phyloP scores from a whole-genome alignment of 2,797 vertebrate species.

The Myoxocephalus aenaeus region DNA sequence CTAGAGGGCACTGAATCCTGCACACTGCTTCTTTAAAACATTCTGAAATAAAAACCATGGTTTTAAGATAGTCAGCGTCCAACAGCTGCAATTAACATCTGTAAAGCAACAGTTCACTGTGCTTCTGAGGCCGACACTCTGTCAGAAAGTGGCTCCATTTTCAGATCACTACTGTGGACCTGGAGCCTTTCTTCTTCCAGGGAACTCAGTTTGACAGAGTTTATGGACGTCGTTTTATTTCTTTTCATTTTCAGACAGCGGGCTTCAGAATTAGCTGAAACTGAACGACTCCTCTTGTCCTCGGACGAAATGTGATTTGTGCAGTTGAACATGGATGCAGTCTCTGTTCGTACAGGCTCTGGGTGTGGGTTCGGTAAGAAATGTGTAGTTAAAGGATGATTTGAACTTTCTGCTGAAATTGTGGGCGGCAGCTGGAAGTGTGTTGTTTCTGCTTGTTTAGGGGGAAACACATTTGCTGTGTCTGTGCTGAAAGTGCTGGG shows the following conservation, averaged over 20 bases:
- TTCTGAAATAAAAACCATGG: neutral
- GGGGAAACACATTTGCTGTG: neutral
- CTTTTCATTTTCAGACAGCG: constrained; percentile 81
- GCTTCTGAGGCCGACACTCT: constrained; percentile 68
- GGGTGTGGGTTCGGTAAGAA: constrained; percentile 44
- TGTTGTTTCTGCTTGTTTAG: constrained; percentile 56
- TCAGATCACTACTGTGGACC: constrained; percentile 84
- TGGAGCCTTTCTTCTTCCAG: constrained; percentile 80
- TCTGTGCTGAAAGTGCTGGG: constrained; percentile 18
- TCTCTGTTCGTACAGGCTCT: constrained; percentile 65
- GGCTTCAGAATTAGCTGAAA: constrained; percentile 82
- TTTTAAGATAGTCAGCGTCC: neutral
- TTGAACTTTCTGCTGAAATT: constrained; percentile 82
- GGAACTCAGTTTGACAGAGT: constrained; percentile 80
- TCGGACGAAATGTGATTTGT: constrained; percentile 45
- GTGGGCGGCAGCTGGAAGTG: constrained; percentile 74
- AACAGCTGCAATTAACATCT: neutral
- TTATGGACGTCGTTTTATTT: constrained; percentile 76
- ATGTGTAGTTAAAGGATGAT: constrained; percentile 74
- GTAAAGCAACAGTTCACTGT: neutral
- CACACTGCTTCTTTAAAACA: neutral
- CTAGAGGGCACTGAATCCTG: neutral
- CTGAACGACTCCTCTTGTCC: constrained; percentile 49
- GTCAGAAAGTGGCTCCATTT: constrained; percentile 86
- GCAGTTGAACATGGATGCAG: constrained; percentile 49